Conservation (phyloP, 2,888 invertebrate species). For the Chalcis sispes region DNA sequence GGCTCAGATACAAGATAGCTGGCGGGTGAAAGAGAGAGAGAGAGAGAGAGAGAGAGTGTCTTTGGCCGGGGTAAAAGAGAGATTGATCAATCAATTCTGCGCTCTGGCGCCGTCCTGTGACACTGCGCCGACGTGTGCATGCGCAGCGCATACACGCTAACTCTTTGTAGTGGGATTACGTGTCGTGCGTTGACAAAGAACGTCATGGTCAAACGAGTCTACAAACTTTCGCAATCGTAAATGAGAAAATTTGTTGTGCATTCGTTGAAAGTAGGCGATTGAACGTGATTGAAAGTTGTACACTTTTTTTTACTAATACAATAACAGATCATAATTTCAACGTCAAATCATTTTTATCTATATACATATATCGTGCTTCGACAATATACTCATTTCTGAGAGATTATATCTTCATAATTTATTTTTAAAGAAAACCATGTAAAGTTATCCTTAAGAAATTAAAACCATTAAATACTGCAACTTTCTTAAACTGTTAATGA, state of each 20-base stretch:
- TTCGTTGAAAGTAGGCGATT: background rate
- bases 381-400: too few species aligned
- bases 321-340: too few species aligned
- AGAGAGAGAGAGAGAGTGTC: slow-evolving; percentile 40
- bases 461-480: too few species aligned
- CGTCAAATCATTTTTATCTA: too few species aligned
- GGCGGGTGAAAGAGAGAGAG: slow-evolving; percentile 21
- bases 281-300: too few species aligned
- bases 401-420: too few species aligned
- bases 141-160: slow-evolving; percentile 7
- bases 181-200: slow-evolving; percentile 24
- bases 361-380: too few species aligned
- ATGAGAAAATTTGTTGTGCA: slow-evolving; percentile 19
- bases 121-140: background rate
- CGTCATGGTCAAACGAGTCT: slow-evolving; percentile 26
- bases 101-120: slow-evolving; percentile 38
- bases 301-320: too few species aligned
- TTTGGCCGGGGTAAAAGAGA: background rate
- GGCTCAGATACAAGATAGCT: slow-evolving; percentile 40
- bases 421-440: too few species aligned
- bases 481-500: too few species aligned
- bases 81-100: slow-evolving; percentile 60
- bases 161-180: slow-evolving; percentile 23
- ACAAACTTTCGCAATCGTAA: slow-evolving; percentile 28
- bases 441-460: too few species aligned